These are phyloP conservation scores for Drosophila mayaguana DNA, from an alignment of 2,888 invertebrate genomes.

Conservation along the genomic window DNA sequence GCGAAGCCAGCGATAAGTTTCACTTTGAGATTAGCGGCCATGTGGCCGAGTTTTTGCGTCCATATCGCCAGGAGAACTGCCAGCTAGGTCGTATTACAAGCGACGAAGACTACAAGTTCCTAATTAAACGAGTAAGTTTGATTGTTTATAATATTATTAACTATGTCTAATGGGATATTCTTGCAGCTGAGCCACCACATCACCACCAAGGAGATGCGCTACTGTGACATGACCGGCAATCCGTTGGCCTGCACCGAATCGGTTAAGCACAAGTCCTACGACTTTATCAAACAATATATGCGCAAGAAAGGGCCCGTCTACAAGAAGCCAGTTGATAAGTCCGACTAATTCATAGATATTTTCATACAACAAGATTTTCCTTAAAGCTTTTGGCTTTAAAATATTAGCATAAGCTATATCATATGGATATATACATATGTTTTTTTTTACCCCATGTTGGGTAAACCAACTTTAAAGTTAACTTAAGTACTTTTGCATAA, in stretches of 20 bases:
- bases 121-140: constrained; percentile 59
- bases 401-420: constrained; percentile 6
- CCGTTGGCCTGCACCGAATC: constrained; percentile 66
- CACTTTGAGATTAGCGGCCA: constrained; percentile 67
- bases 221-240: constrained; percentile 62
- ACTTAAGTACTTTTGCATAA: constrained; percentile 8
- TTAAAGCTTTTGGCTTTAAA: constrained; percentile 5
- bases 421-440: too few species aligned
- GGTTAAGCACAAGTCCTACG: constrained; percentile 97
- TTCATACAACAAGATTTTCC: constrained; percentile 17
- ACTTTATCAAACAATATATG: constrained; percentile 98
- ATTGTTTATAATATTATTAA: neutral
- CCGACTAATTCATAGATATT: constrained; percentile 13
- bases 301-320: constrained; percentile 93
- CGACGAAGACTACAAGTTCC: constrained; percentile 90
- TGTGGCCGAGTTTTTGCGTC: constrained; percentile 82
- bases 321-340: constrained; percentile 53
- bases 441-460: constrained; percentile 14
- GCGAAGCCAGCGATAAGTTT: constrained; percentile 60
- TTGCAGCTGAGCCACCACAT: constrained; percentile 65
- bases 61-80: constrained; percentile 94
- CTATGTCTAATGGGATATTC: neutral
- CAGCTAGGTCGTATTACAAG: constrained; percentile 93
- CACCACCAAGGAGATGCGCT: constrained; percentile 69
- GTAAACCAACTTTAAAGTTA: neutral